These are phyloP conservation scores for Premnoplex brunnescens DNA, from an alignment of 2,797 vertebrate genomes.

Conservation along the genomic window DNA sequence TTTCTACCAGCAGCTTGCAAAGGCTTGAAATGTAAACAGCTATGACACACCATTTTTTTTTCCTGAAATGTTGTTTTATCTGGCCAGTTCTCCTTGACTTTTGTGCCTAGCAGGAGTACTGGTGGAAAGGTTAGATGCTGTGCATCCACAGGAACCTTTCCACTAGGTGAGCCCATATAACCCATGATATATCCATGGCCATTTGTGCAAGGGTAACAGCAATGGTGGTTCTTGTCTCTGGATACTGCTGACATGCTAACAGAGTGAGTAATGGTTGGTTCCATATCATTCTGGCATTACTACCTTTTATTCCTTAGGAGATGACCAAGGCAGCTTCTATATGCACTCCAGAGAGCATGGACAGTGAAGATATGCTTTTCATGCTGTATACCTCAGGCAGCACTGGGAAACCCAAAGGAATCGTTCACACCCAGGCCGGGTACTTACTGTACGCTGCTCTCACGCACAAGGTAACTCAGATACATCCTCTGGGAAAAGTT, in stretches of 20 bases:
- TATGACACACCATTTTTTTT: neutral
- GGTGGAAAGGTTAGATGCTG: neutral
- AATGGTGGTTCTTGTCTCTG: neutral
- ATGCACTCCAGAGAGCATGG: conserved; percentile 87
- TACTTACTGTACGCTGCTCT: conserved; percentile 89
- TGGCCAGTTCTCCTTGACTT: neutral
- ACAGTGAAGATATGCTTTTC: conserved; percentile 91
- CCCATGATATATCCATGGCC: fast-evolving
- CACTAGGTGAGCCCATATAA: neutral
- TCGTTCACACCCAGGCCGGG: conserved; percentile 94
- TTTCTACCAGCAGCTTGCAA: neutral
- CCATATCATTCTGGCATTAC: neutral
- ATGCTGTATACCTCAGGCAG: conserved; percentile 94
- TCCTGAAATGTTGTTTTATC: neutral
- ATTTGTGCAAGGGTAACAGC: neutral
- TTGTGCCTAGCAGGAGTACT: neutral
- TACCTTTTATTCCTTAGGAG: conserved; percentile 71
- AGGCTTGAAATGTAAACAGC: neutral
- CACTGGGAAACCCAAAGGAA: conserved; percentile 93
- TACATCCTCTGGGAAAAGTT: neutral
- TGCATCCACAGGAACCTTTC: neutral
- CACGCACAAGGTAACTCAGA: conserved; percentile 87
- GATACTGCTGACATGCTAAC: neutral
- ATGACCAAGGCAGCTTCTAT: conserved; percentile 83
- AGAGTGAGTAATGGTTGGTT: neutral